These are phyloP conservation scores for Monoplex corrugatus DNA, from an alignment of 2,888 invertebrate species.

Conservation along the genomic window DNA sequence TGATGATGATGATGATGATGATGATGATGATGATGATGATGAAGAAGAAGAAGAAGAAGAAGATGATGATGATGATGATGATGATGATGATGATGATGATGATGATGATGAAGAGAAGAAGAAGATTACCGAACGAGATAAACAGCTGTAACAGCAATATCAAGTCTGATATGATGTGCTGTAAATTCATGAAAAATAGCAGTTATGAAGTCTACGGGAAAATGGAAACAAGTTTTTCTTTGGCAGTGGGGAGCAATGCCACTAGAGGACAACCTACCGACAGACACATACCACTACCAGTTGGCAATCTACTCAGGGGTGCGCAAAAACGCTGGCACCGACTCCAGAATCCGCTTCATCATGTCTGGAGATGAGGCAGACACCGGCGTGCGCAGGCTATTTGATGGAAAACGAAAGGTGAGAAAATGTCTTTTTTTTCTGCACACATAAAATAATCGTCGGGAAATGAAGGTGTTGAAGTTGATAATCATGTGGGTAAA, in stretches of 20 bases:
- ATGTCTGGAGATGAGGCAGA: conserved; percentile 79
- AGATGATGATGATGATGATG: not conserved
- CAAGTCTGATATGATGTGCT: too few species aligned
- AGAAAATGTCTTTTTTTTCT: not conserved
- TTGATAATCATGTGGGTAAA: too few species aligned
- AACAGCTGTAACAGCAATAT: too few species aligned
- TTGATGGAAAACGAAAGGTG: conserved; percentile 80
- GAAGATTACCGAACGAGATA: not conserved
- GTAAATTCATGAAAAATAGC: too few species aligned
- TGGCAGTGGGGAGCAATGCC: conserved; percentile 82
- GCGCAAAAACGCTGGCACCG: conserved; percentile 76
- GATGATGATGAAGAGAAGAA: not conserved
- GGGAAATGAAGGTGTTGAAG: too few species aligned
- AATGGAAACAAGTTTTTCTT: too few species aligned
- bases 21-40: not conserved
- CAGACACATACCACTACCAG: conserved; percentile 82
- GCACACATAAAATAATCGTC: too few species aligned
- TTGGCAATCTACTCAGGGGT: conserved; percentile 81
- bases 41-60: not conserved
- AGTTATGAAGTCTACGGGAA: not conserved
- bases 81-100: not conserved
- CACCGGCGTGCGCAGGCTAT: conserved; percentile 78
- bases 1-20: too few species aligned
- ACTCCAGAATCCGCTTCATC: conserved; percentile 78
- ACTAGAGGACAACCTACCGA: conserved; percentile 82